Evolutionary conservation across 2,113 vertebrate species (phyloP), one percentile per base, ranked within the genome.

Genomic region (Elephas maximus): DNA sequence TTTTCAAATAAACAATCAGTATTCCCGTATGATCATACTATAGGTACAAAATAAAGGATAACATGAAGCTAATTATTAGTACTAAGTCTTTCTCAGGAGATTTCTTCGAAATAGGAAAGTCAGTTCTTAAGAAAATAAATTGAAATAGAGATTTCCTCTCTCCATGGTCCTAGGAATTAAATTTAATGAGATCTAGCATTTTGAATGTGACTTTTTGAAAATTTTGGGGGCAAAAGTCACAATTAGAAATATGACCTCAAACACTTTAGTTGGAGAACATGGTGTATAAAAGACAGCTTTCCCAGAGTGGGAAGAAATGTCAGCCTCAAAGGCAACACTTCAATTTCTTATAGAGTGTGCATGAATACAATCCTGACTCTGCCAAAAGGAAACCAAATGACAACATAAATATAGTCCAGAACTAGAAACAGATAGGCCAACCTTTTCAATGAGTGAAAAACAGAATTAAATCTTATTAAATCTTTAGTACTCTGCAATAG

Each of bases 141-240:
- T 81, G 28, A 91, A 94, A 91, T 7, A 78, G 23, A 86, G 48
- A 97, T 74, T 92, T 82, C 30, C 45, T 79, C 18, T 89, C 51
- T 88, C n/a, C 37, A 85, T 63, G 41, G 51, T 84, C 67, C 67
- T 95, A 81, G 45, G 33, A 90, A 98, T 96, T 96, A 93, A 95
- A 69, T 48, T 89, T 93, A 92, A 95, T 93, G 79, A 97, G 57
- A 94, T 81, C 14, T 17, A 95, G 69, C 3, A 78, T 69, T 85
- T 62, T 69, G 48, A 96, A 88, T 85, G 53, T 41, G 21, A 37
- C 48, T 53, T 81, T 80, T 17, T 67, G 23, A 92, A 82, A 93
- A 90, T 88, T 62, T 95, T 69, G 41, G 69, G 63, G 30, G 86
- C n/a, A 83, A 90, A 95, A 88, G 1, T 85, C 78, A 94, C 77